Base-by-base conservation (phyloP, 2,113 vertebrate genomes). In the Glareola pratincola region DNA sequence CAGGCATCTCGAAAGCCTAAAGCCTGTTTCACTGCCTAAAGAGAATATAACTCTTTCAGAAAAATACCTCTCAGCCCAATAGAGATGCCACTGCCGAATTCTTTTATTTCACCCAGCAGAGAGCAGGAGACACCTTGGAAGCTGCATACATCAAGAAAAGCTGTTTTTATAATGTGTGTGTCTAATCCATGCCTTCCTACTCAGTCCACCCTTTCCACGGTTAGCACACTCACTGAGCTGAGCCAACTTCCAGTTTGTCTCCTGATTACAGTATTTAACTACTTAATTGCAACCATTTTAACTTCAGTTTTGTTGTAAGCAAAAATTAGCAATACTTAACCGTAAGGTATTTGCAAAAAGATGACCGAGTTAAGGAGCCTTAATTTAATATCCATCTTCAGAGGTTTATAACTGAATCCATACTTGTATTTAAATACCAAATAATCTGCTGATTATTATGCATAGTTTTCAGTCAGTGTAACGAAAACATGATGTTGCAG, bases 401-500 rank as follows among this genome's bases (percentile, higher is more conserved):
- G 94, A 97, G 39, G 60, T 94, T 93, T 94, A 88, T 97, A 97
- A 97, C 94, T 94, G 93, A 97, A 96, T 95, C 97, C 98, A 98
- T 96, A 96, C 96, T 98, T 97, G 84, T 74, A 97, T 98, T 97
- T 98, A 98, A 98, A 98, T 97, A 94, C 90, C 96, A 98, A 98
- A 97, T 98, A 97, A 98, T 98, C 96, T 96, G 91, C 94, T 98
- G 97, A 98, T 98, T 97, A 97, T 96, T 98, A 98, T 98, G 98
- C 98, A 98, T 98, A 98, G 97, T 97, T 98, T 98, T 98, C 97
- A 97, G 97, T 97, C 96, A 88, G 78, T 96, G 97, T 98, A 98
- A 98, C 97, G 19, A 97, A 98, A 98, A 98, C 98, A 98, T 92
- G 95, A 97, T 98, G 98, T 98, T 1, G 50, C 73, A 93, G 95